A percentile compares a stretch with the other conserved stretches of the same genome.
These are phyloP conservation scores for Euthynnus affinis DNA, from an alignment of 2,797 vertebrate species.

Conservation along the genomic window DNA sequence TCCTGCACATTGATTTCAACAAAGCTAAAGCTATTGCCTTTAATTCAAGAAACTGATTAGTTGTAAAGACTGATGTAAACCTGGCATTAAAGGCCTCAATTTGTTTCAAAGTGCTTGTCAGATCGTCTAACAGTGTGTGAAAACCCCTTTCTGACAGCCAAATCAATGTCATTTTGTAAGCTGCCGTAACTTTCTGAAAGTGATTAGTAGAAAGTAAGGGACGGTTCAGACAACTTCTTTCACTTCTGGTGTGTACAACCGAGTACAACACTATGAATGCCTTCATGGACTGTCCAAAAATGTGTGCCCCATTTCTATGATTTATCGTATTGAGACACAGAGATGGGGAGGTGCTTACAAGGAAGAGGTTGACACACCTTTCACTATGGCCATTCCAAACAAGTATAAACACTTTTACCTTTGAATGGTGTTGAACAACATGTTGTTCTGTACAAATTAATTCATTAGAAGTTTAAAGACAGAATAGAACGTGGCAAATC, in stretches of 20 bases:
- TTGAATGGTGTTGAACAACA: not conserved
- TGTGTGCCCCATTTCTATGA: not conserved
- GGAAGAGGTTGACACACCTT: not conserved
- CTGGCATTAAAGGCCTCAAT: not conserved
- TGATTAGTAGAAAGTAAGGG: not conserved
- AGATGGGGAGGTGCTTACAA: not conserved
- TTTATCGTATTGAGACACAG: not conserved
- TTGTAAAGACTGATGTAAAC: not conserved
- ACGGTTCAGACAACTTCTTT: not conserved
- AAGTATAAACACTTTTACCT: not conserved
- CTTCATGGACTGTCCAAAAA: too few relatives aligned
- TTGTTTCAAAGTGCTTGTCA: not conserved
- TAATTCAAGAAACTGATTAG: not conserved
- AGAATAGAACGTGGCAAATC: not conserved
- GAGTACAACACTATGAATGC: not conserved
- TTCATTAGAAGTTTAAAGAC: not conserved
- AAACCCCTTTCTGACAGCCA: not conserved
- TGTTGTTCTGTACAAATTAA: not conserved
- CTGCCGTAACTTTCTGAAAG: not conserved
- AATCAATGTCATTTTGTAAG: not conserved
- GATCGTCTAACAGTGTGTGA: not conserved
- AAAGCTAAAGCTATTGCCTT: not conserved
- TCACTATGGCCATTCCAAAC: not conserved
- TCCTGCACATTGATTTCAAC: not conserved
- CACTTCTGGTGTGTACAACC: not conserved